phyloP scores from a whole-genome alignment of 2,888 invertebrate species.

The Zaprionus lineosus region DNA sequence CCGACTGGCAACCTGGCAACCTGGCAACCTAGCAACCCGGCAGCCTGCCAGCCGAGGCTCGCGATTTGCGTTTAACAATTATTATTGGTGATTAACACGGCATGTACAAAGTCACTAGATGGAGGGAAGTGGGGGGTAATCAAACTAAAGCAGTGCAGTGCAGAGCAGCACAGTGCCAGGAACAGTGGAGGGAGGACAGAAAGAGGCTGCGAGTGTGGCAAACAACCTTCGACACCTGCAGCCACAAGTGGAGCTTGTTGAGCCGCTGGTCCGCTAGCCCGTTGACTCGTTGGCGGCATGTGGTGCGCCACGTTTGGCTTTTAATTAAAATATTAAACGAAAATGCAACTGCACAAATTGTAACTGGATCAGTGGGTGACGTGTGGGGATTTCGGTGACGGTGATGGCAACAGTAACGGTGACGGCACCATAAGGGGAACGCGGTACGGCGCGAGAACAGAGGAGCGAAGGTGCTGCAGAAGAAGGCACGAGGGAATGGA shows the following conservation, averaged over 20 bases:
- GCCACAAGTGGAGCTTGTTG: conserved; percentile 32
- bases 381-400: not conserved
- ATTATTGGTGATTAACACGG: conserved; percentile 78
- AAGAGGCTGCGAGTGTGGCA: conserved; percentile 13
- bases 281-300: conserved; percentile 49
- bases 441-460: too few species aligned
- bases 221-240: conserved; percentile 77
- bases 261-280: not conserved
- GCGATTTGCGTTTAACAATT: conserved; percentile 77
- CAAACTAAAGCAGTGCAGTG: too few species aligned
- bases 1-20: conserved; percentile 30
- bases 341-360: conserved; percentile 68
- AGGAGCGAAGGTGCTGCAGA: not conserved
- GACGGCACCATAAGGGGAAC: not conserved
- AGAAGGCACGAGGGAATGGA: too few species aligned
- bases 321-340: conserved; percentile 76
- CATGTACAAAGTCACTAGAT: conserved; percentile 58
- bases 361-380: conserved; percentile 47
- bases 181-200: not conserved
- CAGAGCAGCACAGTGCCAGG: conserved; percentile 5
- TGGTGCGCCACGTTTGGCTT: conserved; percentile 70
- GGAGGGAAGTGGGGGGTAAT: too few species aligned
- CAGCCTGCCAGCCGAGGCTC: conserved; percentile 24
- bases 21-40: conserved; percentile 8
- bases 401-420: not conserved